Base-by-base conservation (phyloP, 2,113 vertebrate genomes). In the Sisor rabdophorus region DNA sequence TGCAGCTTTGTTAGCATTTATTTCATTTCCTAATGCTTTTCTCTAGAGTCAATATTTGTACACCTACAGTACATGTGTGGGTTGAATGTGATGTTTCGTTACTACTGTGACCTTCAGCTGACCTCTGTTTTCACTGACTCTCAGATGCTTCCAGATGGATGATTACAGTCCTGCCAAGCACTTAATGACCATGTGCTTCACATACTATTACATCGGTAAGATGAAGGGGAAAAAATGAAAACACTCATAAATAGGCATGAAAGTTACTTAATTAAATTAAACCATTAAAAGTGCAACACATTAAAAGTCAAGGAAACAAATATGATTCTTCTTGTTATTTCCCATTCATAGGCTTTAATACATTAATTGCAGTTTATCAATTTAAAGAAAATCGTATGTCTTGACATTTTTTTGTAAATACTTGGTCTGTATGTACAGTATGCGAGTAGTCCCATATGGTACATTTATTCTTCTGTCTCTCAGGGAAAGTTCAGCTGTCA, bases 151-250 rank as follows among this genome's bases (percentile, higher is more conserved):
- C 85, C 95, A 98, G 90, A 93, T 96, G 95, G 97, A 99, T 0
- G 97, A 98, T 85, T 98, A 98, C 77, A 93, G 93, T 67, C 97
- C 97, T 0, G 97, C 97, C 74, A 99, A 98, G 87, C 98, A 95
- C 87, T 94, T 99, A 82, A 99, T 99, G 97, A 99, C 97, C 54
- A 99, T 99, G 97, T 99, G 97, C 76, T 99, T 98, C 87, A 99
- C 97, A 0, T 99, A 95, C 83, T 98, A 97, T 86, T 89, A 98
- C 58, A 52, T 93, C 0, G 97, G 97, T 99, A 88, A 95, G 86
- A 12, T 30, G 2, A 55, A 36, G 7, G 32, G 32, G 56, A 32
- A 19, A 28, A 8, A 68, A 58, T n/a, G 52, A 16, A 47, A 11
- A 16, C 19, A 16, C 11, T 56, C 0, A 47, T 47, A 17, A 58